These are phyloP conservation scores for Zoanthus solanderi DNA, from an alignment of 92 coral and sea anemone species.

Conservation along the genomic window DNA sequence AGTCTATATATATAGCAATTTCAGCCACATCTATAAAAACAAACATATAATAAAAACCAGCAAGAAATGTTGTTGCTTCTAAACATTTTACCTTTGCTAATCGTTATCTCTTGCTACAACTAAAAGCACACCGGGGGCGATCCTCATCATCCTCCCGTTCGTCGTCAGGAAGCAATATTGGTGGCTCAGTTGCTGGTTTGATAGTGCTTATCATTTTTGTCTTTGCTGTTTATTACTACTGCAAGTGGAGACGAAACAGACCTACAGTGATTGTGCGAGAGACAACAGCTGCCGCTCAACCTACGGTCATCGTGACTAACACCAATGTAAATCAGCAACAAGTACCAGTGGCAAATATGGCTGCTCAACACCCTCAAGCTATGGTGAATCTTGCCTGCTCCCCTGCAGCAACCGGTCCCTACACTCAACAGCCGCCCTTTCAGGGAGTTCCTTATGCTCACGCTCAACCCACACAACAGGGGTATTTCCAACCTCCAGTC, in stretches of 20 bases:
- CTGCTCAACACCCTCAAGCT: background rate
- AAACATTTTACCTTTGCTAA: background rate
- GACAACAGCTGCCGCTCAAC: background rate
- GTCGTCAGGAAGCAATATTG: background rate
- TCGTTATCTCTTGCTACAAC: background rate
- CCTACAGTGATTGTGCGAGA: background rate
- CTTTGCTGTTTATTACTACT: background rate
- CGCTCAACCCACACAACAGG: background rate
- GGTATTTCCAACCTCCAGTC: background rate
- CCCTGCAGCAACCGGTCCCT: background rate
- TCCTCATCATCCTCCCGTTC: background rate
- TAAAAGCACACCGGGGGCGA: background rate
- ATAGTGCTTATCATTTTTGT: background rate
- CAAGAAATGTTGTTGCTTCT: background rate
- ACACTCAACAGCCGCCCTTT: background rate
- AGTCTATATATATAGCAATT: background rate
- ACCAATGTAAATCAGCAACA: background rate
- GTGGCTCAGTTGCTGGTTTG: slow-evolving; percentile 1
- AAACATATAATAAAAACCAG: too few relatives aligned
- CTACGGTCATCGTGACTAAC: background rate
- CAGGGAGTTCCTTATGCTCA: background rate
- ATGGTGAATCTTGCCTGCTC: background rate
- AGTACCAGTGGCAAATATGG: background rate
- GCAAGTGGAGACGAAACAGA: background rate
- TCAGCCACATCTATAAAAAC: too few relatives aligned